Evolutionary conservation across 2,888 invertebrate genomes (phyloP), one percentile per base, ranked within the genome.

Genomic region (Anagyrus pseudococci): DNA sequence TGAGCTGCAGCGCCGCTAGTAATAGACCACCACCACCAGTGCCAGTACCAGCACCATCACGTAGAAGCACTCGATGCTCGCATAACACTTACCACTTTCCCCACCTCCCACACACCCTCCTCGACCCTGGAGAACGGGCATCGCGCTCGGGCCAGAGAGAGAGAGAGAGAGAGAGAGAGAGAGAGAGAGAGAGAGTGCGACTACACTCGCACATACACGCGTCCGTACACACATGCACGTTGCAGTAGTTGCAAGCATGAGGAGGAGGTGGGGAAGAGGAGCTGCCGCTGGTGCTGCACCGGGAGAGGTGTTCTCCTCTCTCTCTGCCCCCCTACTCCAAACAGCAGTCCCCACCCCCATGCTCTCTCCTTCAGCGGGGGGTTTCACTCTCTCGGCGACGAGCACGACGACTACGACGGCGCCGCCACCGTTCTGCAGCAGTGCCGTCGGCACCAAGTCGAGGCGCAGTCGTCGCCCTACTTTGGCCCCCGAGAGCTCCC

Each of bases 381-480:
- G 26, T 23, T 26, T 37, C 8, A 29, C 29, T 40, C 40, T 37
- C 40, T 33, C 59, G 4, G 33, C 19, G 3, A 33, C 26, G 4
- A 33, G 10, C 19, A 50, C 22, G 33, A 37, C 33, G n/a, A 6
- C 1, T 25, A 47, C 23, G 15, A 47, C 25, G 23, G 22, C 22
- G 22, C n/a, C 44, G 22, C n/a, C 22, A n/a, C 71, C 69, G 69
- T 43, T 40, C 25, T 71, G 72, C 72, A 70, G 69, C 71, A 71
- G 73, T 72, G 69, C 73, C 17, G 19, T 43, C 43, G 19, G 70
- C 68, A 73, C 71, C 71, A 62, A 62, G 55, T 71, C 71, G 64
- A 62, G 55, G 63, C 64, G 60, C 80, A 80, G 80, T 80, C 77
- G 76, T 77, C 79, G 78, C 77, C 78, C 78, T 78, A 77, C 79